phyloP scores from a whole-genome alignment of 2,113 vertebrate genomes.

The Tympanuchus pallidicinctus region DNA sequence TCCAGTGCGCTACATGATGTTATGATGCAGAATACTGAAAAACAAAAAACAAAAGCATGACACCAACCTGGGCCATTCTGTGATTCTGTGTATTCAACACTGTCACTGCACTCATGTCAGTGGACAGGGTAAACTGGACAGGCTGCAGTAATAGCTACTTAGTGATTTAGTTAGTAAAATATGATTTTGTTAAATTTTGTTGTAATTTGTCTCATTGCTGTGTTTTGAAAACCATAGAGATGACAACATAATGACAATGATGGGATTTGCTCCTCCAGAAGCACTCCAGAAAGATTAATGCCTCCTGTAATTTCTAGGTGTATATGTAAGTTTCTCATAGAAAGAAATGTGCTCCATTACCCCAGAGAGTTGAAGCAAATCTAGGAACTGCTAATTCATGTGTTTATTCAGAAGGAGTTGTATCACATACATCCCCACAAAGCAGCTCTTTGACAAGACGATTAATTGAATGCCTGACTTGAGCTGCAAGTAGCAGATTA shows the following conservation, averaged over 20 bases:
- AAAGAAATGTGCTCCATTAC: rapidly evolving
- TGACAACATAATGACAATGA: not conserved
- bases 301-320: not conserved
- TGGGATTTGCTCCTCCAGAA: not conserved
- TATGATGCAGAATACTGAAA: too few relatives aligned
- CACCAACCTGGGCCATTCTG: too few relatives aligned
- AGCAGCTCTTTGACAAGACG: not conserved
- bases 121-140: not conserved
- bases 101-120: not conserved
- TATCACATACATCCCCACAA: not conserved
- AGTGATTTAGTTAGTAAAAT: not conserved
- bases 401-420: not conserved
- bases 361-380: not conserved
- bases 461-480: not conserved
- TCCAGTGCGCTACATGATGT: too few relatives aligned
- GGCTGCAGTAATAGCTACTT: not conserved
- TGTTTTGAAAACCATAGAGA: not conserved
- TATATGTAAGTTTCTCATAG: not conserved
- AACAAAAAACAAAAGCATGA: too few relatives aligned
- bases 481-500: not conserved
- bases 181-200: not conserved
- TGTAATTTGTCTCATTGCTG: not conserved
- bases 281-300: not conserved
- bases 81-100: not conserved
- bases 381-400: not conserved